phyloP scores from a whole-genome alignment of 1,140 invertebrate genomes.

The Thereuonema tuberculata region DNA sequence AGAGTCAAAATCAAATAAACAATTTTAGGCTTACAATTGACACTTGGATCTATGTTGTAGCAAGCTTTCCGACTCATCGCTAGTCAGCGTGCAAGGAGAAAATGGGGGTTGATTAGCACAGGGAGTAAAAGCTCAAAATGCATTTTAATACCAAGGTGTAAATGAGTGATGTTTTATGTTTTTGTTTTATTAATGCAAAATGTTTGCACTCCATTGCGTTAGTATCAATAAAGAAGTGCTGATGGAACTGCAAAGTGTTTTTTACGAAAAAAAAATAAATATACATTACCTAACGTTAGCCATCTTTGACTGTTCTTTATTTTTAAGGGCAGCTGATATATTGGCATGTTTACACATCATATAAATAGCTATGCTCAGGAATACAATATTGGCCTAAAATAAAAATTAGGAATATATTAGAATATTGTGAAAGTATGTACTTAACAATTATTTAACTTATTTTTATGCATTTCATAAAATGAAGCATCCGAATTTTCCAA shows the following conservation, averaged over 20 bases:
- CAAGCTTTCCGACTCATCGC: not conserved
- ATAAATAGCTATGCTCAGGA: slow-evolving; percentile 72
- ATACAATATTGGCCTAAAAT: slow-evolving; percentile 67
- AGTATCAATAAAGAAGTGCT: not conserved
- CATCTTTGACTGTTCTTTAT: slow-evolving; percentile 60
- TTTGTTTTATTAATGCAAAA: too few species aligned
- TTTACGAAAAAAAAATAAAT: not conserved
- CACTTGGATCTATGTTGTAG: not conserved
- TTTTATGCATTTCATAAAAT: too few species aligned
- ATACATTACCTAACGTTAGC: slow-evolving; percentile 56
- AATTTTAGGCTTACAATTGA: not conserved
- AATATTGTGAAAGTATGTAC: too few species aligned
- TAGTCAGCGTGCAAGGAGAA: not conserved
- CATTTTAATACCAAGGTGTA: not conserved
- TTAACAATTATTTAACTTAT: too few species aligned
- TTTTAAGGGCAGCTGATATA: slow-evolving; percentile 54
- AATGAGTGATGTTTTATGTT: not conserved
- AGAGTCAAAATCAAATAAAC: not conserved
- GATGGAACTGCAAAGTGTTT: not conserved
- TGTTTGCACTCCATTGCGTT: too few species aligned
- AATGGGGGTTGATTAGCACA: slow-evolving; percentile 7
- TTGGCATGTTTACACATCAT: slow-evolving; percentile 78
- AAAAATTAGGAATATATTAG: too few species aligned
- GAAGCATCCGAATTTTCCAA: too few species aligned
- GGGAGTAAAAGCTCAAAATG: not conserved